Evolutionary conservation across 2,113 vertebrate species (phyloP).

Genomic region (Corvus moneduloides): DNA sequence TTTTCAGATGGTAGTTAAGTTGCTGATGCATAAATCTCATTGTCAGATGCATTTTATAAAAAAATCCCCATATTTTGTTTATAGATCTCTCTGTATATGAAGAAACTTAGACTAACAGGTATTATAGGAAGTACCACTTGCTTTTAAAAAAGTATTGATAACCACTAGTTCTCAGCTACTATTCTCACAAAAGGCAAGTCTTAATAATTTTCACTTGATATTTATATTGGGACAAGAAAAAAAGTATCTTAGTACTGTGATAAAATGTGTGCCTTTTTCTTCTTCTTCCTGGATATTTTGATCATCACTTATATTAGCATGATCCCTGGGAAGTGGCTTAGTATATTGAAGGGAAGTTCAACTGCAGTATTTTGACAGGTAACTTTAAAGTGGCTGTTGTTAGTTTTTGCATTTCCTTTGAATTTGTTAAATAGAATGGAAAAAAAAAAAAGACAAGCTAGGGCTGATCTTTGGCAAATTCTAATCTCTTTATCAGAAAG

Average conservation of each 20-base stretch:
- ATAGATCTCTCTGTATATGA: neutral
- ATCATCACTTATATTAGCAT: neutral
- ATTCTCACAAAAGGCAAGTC: neutral
- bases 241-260: neutral
- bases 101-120: neutral
- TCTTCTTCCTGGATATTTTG: neutral
- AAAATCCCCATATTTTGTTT: rapidly evolving
- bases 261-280: neutral
- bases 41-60: neutral
- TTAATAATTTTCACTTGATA: neutral
- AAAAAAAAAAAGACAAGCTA: neutral
- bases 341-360: neutral
- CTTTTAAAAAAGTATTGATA: neutral
- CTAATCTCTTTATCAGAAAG: neutral
- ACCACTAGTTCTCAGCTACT: neutral
- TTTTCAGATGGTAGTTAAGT: neutral
- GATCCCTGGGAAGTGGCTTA: neutral
- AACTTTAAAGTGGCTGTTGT: neutral
- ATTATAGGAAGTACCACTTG: neutral
- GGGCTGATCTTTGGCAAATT: neutral
- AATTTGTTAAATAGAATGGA: neutral
- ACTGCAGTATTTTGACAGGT: neutral
- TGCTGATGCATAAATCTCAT: neutral
- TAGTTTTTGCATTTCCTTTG: neutral
- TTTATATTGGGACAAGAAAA: neutral